Evolutionary conservation across 2,888 invertebrate genomes (phyloP).

Genomic region (Andrena dorsata): DNA sequence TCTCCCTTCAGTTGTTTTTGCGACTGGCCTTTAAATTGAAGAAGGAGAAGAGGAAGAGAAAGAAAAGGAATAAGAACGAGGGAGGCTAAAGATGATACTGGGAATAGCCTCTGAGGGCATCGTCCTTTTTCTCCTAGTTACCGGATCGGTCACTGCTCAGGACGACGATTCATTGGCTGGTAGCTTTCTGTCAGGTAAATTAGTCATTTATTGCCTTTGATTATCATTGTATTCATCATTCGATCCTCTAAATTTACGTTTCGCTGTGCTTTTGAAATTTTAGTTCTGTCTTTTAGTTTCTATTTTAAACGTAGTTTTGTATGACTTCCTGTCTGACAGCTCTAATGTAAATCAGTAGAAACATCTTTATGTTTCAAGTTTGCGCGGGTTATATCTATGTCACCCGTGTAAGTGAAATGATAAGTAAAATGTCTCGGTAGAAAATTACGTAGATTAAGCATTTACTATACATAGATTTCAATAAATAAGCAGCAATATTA

Average conservation of each 20-base stretch:
- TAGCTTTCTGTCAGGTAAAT: constrained; percentile 92
- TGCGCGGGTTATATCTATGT: no score
- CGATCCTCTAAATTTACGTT: not conserved
- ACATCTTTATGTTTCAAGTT: no score
- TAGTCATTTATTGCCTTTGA: not conserved
- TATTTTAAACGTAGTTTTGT: not conserved
- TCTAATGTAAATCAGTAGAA: no score
- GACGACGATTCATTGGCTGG: constrained; percentile 92
- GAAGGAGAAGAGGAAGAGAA: constrained; percentile 19
- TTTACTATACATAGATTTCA: no score
- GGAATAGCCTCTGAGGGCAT: constrained; percentile 68
- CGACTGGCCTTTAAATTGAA: constrained; percentile 36
- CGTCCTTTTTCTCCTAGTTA: constrained; percentile 71
- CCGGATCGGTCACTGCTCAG: constrained; percentile 78
- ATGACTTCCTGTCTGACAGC: not conserved
- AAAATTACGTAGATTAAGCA: no score
- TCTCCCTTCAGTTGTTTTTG: constrained; percentile 39
- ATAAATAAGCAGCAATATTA: no score
- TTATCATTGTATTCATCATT: not conserved
- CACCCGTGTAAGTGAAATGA: no score
- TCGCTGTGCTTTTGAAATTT: not conserved
- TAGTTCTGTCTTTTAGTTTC: not conserved
- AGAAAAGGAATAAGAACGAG: constrained; percentile 41
- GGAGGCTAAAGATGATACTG: constrained; percentile 69
- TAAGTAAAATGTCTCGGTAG: no score